Base-by-base conservation (phyloP, 2,888 invertebrate genomes). In the Volucella inflata region DNA sequence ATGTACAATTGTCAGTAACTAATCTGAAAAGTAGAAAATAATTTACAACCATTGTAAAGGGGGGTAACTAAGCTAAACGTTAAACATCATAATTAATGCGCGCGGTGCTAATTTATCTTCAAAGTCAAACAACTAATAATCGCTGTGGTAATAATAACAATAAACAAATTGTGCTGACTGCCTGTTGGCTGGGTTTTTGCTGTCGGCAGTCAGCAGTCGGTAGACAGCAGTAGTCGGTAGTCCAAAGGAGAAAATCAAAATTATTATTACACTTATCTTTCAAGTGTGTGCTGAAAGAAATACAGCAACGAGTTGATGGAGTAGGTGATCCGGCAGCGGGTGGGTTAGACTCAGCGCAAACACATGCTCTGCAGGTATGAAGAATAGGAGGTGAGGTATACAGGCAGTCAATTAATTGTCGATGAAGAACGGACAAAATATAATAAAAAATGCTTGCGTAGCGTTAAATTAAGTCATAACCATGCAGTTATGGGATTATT, bases 231-330 rank as follows among this genome's bases (percentile, higher is more conserved):
- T 30, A 30, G 30, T 62, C 53, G 72, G 77, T 59, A 53, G 77
- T 72, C 60, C 21, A 57, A 78, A 74, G 77, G 50, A 64, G 44
- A 83, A 81, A 83, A 83, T 67, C 65, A 74, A 83, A 83, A 74
- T 64, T 78, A 78, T 64, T 78, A 78, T 64, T 79, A 62, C 68
- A 83, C 83, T 83, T 83, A 83, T 83, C 74, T 78, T 38, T 79
- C 64, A 74, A 83, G 78, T 83, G 79, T 68, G 71, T 77, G 72
- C 57, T 51, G 67, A 77, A 68, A 60, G 65, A 74, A 60, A 82
- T 17, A 57, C 38, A 76, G 50, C 21, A 30, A 16, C 57, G 50
- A 71, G 51, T 38, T 11, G 38, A 55, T 38, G 6, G 57, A n/a
- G 36, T 10, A 6, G 36, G 46, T 36, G 9, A 14, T 51, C 53